These are phyloP conservation scores for Aldabrachelys gigantea DNA, from an alignment of 2,113 vertebrate genomes.

Conservation along the genomic window DNA sequence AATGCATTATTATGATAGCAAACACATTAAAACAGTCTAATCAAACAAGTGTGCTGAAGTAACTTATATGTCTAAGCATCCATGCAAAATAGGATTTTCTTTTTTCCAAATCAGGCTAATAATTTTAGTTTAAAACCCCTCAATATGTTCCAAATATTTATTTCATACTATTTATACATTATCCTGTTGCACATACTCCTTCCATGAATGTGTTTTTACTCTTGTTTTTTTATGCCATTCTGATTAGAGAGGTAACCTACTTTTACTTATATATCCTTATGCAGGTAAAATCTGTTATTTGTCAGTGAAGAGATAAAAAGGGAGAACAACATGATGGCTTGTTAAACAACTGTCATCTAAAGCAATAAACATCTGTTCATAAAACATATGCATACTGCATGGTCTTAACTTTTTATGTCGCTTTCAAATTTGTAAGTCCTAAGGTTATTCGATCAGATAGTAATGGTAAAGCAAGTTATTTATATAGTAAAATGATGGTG, in stretches of 20 bases:
- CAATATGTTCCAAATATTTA: rapidly evolving
- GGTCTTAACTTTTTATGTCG: neutral
- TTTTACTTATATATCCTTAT: neutral
- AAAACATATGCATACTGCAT: neutral
- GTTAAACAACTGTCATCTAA: neutral
- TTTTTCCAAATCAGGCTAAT: neutral
- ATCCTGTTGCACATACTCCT: rapidly evolving
- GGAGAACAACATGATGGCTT: neutral
- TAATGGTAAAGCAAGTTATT: neutral
- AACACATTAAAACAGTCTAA: neutral
- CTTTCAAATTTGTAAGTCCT: neutral
- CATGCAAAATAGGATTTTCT: neutral
- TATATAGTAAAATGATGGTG: neutral
- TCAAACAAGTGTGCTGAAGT: neutral
- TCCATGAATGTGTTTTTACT: neutral
- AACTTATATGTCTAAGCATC: rapidly evolving
- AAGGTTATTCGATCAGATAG: neutral
- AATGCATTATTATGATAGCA: neutral
- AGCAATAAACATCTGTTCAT: neutral
- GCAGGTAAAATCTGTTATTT: neutral
- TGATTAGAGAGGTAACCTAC: neutral
- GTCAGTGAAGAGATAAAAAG: slow-evolving; percentile 33
- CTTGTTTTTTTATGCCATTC: neutral
- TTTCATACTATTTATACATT: neutral
- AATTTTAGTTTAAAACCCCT: neutral